Base-by-base conservation (phyloP, 2,797 vertebrate genomes). In the Smutsia temminckii region DNA sequence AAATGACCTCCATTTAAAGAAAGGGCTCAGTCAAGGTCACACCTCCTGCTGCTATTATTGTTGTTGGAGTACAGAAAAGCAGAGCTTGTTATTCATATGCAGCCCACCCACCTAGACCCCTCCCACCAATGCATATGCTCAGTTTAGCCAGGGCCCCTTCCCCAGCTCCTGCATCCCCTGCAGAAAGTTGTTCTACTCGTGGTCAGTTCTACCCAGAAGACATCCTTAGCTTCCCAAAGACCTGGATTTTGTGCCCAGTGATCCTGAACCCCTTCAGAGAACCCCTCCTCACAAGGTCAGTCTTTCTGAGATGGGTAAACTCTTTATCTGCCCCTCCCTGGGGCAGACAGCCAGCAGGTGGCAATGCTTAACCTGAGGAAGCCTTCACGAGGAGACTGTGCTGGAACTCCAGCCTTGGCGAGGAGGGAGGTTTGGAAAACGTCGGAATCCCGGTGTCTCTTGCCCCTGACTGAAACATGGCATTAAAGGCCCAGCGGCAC, bases 331-430 rank as follows among this genome's bases (percentile, higher is more conserved):
- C 6, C 25, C 78, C 80, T 57, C 49, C 89, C 78, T 46, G 3
- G 0, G 5, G 9, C 32, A 6, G 79, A 37, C 21, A 20, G 29
- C 17, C 32, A 1, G 20, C 9, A 49, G 29, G 53, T 10, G 59
- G 12, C 46, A 3, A 11, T 3, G 37, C 27, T 42, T 16, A 34
- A 12, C 55, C 40, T 78, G 12, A 1, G 6, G 68, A 57, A 40
- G 29, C 51, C 42, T 10, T 27, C 34, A 1, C 10, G 8, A 40
- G 40, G 40, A 85, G 29, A 21, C 0, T 5, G 3, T 13, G 27
- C 2, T 4, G 92, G 57, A 25, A 16, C 5, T 2, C 0, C 16
- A 1, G 21, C 25, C 21, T 23, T 11, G 25, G 49, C 0, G 0
- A 40, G 59, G 88, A 34, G 59, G 34, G 21, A 2, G 3, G 3